These are phyloP conservation scores for Campopleginae sp. DNA, from an alignment of 2,888 invertebrate species.

Conservation along the genomic window DNA sequence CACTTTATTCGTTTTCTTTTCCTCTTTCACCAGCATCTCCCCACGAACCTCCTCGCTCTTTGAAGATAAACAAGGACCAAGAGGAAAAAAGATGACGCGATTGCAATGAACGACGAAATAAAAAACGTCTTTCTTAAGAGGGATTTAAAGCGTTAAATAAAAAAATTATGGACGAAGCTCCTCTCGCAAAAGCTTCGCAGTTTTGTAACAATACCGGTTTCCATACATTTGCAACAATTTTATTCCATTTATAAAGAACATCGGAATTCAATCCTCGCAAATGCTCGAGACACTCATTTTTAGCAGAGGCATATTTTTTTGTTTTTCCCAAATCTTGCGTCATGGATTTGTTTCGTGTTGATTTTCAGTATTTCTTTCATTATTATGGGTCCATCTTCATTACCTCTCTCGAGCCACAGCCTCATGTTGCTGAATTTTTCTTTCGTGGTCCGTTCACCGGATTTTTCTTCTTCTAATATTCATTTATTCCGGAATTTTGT, in stretches of 20 bases:
- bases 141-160: conserved; percentile 41
- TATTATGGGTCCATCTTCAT: too few relatives aligned
- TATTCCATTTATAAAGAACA: background rate
- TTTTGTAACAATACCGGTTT: conserved; percentile 33
- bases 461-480: too few relatives aligned
- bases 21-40: conserved; percentile 22
- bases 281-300: conserved; percentile 8
- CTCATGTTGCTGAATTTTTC: too few relatives aligned
- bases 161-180: background rate
- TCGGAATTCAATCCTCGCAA: conserved; percentile 49
- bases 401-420: too few relatives aligned
- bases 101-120: conserved; percentile 1
- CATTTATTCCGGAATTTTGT: too few relatives aligned
- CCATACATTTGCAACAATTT: conserved; percentile 9
- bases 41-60: conserved; percentile 4
- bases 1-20: conserved; percentile 27
- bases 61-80: background rate
- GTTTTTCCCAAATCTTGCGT: conserved; percentile 37
- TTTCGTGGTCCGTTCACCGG: too few relatives aligned
- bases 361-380: background rate
- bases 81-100: background rate
- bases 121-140: conserved; percentile 45
- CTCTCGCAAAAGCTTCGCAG: background rate
- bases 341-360: conserved; percentile 28
- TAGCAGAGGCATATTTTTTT: conserved; percentile 7